These are phyloP conservation scores for Amblyornis subalaris DNA, from an alignment of 2,113 vertebrate genomes.

Conservation along the genomic window DNA sequence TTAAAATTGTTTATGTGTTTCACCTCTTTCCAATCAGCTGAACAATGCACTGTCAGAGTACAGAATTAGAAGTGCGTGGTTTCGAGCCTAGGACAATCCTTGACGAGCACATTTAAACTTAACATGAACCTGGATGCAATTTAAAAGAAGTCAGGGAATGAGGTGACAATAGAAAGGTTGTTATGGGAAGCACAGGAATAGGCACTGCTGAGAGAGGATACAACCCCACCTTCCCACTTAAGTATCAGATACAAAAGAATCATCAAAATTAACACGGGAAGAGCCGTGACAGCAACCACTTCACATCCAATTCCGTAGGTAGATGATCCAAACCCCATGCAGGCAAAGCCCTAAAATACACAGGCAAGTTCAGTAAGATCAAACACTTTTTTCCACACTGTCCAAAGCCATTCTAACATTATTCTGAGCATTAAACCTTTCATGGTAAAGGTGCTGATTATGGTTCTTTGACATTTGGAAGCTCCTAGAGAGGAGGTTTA, in stretches of 20 bases:
- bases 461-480: neutral
- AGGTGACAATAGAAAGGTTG: neutral
- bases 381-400: neutral
- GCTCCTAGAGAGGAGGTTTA: neutral
- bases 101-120: neutral
- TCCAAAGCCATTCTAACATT: neutral
- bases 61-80: neutral
- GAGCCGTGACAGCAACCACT: neutral
- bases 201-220: neutral
- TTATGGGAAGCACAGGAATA: slow-evolving; percentile 20
- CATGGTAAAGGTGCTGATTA: neutral
- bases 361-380: neutral
- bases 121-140: neutral
- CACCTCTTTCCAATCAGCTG: slow-evolving; percentile 19
- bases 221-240: slow-evolving; percentile 16
- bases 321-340: neutral
- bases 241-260: neutral
- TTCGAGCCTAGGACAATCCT: neutral
- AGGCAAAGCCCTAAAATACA: neutral
- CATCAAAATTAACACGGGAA: neutral
- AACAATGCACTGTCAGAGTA: neutral
- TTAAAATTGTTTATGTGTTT: slow-evolving; percentile 21
- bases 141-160: neutral
- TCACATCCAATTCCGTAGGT: neutral
- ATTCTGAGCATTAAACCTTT: neutral